Evolutionary conservation across 35 echinoderm and acorn worm species (phyloP).

Genomic region (Anneissia japonica): DNA sequence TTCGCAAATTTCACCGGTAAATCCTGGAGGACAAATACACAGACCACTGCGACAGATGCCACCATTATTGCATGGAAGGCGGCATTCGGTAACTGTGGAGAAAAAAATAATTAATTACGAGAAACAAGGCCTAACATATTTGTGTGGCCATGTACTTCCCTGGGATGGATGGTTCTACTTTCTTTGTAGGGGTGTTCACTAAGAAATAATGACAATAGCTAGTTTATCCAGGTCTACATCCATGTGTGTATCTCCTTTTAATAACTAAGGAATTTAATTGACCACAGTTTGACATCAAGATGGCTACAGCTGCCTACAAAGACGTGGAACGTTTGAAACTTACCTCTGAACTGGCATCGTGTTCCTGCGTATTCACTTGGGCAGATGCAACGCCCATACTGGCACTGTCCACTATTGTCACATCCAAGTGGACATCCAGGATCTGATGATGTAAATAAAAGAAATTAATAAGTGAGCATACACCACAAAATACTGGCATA

Average conservation of each 20-base stretch:
- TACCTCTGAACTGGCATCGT: conserved; percentile 24
- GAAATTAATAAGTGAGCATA: background rate
- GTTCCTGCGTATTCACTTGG: conserved; percentile 16
- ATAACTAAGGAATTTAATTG: too few species aligned
- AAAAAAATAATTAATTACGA: background rate
- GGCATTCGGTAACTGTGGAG: conserved; percentile 39
- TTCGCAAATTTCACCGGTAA: conserved; percentile 64
- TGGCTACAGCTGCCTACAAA: too few species aligned
- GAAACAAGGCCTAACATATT: too few species aligned
- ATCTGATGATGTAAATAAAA: conserved; percentile 7
- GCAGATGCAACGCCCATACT: conserved; percentile 61
- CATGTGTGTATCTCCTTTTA: too few species aligned
- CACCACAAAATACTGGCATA: too few species aligned
- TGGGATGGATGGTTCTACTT: too few species aligned
- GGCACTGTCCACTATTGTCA: conserved; percentile 60
- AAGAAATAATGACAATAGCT: too few species aligned
- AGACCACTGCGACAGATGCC: conserved; percentile 57
- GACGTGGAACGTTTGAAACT: background rate
- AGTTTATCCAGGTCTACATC: too few species aligned
- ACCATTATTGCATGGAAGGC: conserved; percentile 42
- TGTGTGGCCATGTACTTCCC: too few species aligned
- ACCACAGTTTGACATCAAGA: too few species aligned
- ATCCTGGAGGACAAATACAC: conserved; percentile 49
- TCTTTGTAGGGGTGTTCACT: too few species aligned
- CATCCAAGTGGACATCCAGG: conserved; percentile 55